Evolutionary conservation across 1,140 invertebrate genomes (phyloP).

Genomic region (Drosophila athabasca): DNA sequence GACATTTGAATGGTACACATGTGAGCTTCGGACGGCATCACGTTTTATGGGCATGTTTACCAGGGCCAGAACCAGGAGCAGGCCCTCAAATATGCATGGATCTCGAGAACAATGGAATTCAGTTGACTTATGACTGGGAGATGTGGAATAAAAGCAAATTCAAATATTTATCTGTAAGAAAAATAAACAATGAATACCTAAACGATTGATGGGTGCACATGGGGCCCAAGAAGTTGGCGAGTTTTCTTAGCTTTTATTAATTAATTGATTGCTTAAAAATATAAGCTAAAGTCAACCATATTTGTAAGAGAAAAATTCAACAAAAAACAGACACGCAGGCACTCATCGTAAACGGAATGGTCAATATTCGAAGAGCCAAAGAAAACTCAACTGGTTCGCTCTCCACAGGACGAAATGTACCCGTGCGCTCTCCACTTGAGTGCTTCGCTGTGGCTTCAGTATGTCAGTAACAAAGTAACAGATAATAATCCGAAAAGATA

Average conservation of each 20-base stretch:
- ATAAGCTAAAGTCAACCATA: too few relatives aligned
- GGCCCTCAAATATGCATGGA: slow-evolving; percentile 26
- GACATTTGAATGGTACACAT: slow-evolving; percentile 47
- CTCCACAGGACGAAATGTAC: slow-evolving; percentile 9
- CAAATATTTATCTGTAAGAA: too few relatives aligned
- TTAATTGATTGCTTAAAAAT: too few relatives aligned
- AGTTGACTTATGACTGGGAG: slow-evolving; percentile 6
- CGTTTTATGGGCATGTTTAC: slow-evolving; percentile 56
- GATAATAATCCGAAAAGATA: background rate
- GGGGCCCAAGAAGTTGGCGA: too few relatives aligned
- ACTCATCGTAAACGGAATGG: too few relatives aligned
- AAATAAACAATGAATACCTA: too few relatives aligned
- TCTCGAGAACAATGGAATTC: slow-evolving; percentile 11
- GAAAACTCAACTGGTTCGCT: background rate
- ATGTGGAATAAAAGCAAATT: background rate
- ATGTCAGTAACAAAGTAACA: background rate
- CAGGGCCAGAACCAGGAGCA: background rate
- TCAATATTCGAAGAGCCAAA: background rate
- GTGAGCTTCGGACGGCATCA: slow-evolving; percentile 30
- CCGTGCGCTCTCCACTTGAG: slow-evolving; percentile 16
- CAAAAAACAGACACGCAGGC: too few relatives aligned
- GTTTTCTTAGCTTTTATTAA: too few relatives aligned
- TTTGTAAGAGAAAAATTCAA: too few relatives aligned
- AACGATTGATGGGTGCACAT: too few relatives aligned
- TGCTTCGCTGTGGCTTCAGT: slow-evolving; percentile 9